Percentiles rank a stretch among this genome's conserved stretches.
Evolutionary conservation across 1,140 invertebrate genomes (phyloP).

Genomic region (Uloborus diversus): DNA sequence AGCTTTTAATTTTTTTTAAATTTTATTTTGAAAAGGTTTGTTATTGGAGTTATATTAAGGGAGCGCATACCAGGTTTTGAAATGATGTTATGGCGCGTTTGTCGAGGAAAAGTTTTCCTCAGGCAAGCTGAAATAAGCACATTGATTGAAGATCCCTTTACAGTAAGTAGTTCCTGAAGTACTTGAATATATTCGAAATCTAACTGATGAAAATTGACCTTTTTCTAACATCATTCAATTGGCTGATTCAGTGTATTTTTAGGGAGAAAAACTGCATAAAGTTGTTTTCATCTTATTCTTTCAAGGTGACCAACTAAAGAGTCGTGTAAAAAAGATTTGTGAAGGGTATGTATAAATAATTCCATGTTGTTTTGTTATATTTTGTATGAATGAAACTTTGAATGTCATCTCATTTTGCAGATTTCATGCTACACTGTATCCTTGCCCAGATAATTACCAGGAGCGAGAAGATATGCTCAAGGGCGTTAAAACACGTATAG

Average conservation of each 20-base stretch:
- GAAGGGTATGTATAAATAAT: constrained; percentile 75
- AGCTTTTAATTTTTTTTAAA: no score
- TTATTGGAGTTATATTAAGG: constrained; percentile 70
- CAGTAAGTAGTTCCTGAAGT: constrained; percentile 64
- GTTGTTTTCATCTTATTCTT: constrained; percentile 98
- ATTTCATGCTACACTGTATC: constrained; percentile 93
- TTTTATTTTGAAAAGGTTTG: constrained; percentile 67
- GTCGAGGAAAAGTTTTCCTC: constrained; percentile 72
- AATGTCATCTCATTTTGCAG: constrained; percentile 59
- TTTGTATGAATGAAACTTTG: background rate
- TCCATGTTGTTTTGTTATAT: background rate
- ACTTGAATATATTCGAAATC: no score
- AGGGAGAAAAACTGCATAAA: constrained; percentile 94
- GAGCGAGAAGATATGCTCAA: constrained; percentile 94
- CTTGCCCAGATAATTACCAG: constrained; percentile 89
- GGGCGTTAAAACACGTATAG: constrained; percentile 91
- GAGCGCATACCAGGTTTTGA: constrained; percentile 72
- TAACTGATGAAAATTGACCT: no score
- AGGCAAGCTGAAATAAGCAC: constrained; percentile 78
- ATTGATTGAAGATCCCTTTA: constrained; percentile 69
- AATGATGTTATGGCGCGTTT: constrained; percentile 72
- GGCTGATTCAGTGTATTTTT: no score
- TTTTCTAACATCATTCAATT: no score
- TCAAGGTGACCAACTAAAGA: no score
- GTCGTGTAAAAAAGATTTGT: constrained; percentile 99